Base-by-base conservation (phyloP, 2,797 vertebrate genomes). In the Clarias fuscus region DNA sequence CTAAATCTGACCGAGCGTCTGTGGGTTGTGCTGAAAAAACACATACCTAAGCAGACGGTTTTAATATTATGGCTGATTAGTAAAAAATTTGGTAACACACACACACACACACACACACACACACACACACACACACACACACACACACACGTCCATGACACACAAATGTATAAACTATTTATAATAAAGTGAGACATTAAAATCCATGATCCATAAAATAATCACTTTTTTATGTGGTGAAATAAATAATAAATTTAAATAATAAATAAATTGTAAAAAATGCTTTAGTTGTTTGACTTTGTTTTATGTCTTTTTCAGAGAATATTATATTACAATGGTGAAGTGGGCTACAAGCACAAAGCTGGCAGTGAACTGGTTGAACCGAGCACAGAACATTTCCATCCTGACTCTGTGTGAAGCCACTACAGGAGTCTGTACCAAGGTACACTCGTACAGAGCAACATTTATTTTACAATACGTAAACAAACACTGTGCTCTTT, bases 281-380 rank as follows among this genome's bases (percentile, higher is more conserved):
- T 3, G 17, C 18, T 18, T 62, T 20, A 24, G 5, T 11, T 18
- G 68, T 40, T 73, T 43, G 40, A 2, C 1, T 53, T 53, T 13
- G 6, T n/a, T 27, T 53, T 1, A 8, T n/a, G 22, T 59, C 10
- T 87, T 37, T 24, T 90, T 98, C 97, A 71, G 98, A 99, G 86
- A 96, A 96, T 91, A 22, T 72, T 99, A 99, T 79, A 95, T 99
- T 87, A 99, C 97, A 86, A 99, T 99, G 98, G 98, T 99, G 91
- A 99, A 97, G 61, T 99, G 98, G 98, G 98, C 98, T 84, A 98
- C 97, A 83, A 97, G 96, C 91, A 99, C 98, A 87, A 99, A 98
- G 90, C 96, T 99, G 90, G 97, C 98, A 11, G 97, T 99, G 76
- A 99, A 97, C 93, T 99, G 98, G 98, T 92, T 99, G 90, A 99